These are phyloP conservation scores for Rattus norvegicus DNA, from an alignment of 2,113 vertebrate species.

Conservation along the genomic window DNA sequence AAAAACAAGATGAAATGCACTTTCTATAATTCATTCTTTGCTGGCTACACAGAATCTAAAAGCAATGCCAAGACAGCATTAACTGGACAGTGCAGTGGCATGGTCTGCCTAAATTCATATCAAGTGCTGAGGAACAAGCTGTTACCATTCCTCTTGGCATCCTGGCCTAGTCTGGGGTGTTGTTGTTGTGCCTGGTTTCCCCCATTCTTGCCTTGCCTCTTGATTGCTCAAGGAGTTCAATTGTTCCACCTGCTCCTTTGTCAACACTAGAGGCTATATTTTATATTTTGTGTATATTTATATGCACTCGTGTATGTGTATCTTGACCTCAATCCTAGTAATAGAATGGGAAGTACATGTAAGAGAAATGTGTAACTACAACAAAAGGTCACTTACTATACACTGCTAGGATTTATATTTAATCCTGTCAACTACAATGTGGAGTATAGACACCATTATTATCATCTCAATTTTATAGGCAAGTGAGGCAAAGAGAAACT, in stretches of 20 bases:
- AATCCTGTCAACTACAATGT: background rate
- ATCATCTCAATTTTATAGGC: slow-evolving; percentile 39
- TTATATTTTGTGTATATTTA: background rate
- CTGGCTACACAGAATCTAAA: background rate
- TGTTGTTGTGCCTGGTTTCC: slow-evolving; percentile 21
- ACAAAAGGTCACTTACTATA: background rate
- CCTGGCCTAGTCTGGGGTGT: slow-evolving; percentile 23
- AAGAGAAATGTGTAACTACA: background rate
- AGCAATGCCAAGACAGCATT: background rate
- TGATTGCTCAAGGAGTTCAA: background rate
- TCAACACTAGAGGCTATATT: background rate
- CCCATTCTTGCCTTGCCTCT: slow-evolving; percentile 1
- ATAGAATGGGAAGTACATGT: background rate
- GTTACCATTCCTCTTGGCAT: background rate
- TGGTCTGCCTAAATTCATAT: background rate
- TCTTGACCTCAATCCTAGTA: slow-evolving; percentile 4
- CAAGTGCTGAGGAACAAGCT: background rate
- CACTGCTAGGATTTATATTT: slow-evolving; percentile 28
- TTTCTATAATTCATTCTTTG: background rate
- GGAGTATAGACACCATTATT: slow-evolving; percentile 8
- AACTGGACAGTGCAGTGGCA: background rate
- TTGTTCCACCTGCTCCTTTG: background rate
- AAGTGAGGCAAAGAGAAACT: background rate
- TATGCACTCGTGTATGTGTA: background rate
- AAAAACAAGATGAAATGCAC: background rate